phyloP scores from a whole-genome alignment of 1,140 invertebrate genomes.

The Drosophila nigrodunni region DNA sequence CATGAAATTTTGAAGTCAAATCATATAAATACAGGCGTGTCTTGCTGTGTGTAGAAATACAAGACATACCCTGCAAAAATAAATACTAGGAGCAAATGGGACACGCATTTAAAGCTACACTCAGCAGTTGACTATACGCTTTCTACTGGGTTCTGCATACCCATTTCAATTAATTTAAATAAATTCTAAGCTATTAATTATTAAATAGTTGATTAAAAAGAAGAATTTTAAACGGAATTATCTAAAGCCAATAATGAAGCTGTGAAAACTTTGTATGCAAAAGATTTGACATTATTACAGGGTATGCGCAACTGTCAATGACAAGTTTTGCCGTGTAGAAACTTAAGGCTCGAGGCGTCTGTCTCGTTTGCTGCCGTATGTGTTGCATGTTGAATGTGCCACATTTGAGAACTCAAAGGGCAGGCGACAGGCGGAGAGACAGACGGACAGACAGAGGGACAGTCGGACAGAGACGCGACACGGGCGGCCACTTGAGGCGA shows the following conservation, averaged over 20 bases:
- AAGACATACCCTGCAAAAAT: background rate
- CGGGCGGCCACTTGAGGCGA: slow-evolving; percentile 69
- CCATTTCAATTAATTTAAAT: no score
- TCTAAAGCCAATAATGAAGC: no score
- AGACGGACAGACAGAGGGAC: slow-evolving; percentile 42
- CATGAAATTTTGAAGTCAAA: slow-evolving; percentile 63
- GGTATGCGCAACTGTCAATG: slow-evolving; percentile 48
- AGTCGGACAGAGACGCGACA: slow-evolving; percentile 42
- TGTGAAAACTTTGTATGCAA: no score
- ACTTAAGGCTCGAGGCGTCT: slow-evolving; percentile 17
- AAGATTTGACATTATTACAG: background rate
- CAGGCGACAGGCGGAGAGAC: slow-evolving; percentile 57
- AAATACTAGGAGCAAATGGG: no score
- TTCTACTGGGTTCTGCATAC: background rate
- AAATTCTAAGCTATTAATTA: no score
- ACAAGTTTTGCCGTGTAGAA: slow-evolving; percentile 33
- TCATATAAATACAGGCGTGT: slow-evolving; percentile 26
- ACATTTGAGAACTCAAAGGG: slow-evolving; percentile 79
- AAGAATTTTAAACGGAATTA: no score
- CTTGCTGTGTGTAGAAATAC: background rate
- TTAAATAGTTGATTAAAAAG: no score
- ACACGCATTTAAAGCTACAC: no score
- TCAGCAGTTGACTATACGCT: background rate
- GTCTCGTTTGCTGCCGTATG: background rate
- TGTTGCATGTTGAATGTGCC: slow-evolving; percentile 35